phyloP scores from a whole-genome alignment of 1,140 invertebrate genomes.

The Orchesella cincta region DNA sequence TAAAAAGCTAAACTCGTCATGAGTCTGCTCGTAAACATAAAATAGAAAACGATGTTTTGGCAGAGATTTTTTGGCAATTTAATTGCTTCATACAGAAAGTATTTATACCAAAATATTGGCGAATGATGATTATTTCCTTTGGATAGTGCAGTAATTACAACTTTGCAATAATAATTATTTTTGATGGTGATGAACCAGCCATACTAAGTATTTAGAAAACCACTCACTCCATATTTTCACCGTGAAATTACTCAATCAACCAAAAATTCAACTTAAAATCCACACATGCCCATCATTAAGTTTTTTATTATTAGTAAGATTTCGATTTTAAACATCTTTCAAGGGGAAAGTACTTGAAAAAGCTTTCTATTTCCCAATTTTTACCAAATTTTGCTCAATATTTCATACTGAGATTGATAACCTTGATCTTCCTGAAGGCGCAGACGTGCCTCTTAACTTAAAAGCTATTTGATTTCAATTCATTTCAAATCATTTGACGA shows the following conservation, averaged over 20 bases:
- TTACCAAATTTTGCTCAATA: neutral
- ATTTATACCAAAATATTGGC: neutral
- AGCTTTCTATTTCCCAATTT: neutral
- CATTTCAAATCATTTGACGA: neutral
- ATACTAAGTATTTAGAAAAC: neutral
- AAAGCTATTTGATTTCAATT: neutral
- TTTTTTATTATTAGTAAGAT: no score
- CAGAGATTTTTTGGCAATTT: neutral
- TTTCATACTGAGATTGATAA: neutral
- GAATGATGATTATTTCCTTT: neutral
- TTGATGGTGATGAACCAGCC: neutral
- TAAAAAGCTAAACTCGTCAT: no score
- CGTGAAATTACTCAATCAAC: neutral
- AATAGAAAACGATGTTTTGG: neutral
- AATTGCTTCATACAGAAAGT: neutral
- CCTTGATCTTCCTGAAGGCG: neutral
- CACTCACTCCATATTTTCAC: neutral
- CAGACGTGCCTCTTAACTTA: neutral
- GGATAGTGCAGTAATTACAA: no score
- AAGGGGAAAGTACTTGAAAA: neutral
- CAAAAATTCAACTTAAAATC: neutral
- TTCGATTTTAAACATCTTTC: no score
- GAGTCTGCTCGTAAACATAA: no score
- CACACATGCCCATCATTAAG: no score
- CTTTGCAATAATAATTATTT: no score